phyloP scores from a whole-genome alignment of 2,797 vertebrate genomes.

The Craterocephalus amniculus region DNA sequence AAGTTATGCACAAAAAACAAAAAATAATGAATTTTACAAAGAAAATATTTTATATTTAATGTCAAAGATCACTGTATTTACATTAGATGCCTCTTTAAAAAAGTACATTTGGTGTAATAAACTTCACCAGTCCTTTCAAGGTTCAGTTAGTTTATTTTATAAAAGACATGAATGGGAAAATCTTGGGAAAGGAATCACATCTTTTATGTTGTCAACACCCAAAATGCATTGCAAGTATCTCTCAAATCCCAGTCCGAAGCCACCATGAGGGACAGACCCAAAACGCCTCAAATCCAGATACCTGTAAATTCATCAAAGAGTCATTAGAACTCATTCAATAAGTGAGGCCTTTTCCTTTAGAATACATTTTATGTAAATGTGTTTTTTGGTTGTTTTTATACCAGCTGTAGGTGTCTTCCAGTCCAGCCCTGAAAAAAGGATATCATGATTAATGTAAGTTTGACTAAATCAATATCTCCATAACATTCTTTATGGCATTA shows the following conservation, averaged over 20 bases:
- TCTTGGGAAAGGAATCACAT: conserved; percentile 94
- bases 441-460: conserved; percentile 50
- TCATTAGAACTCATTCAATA: neutral
- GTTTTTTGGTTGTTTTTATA: conserved; percentile 72
- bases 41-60: neutral
- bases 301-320: conserved; percentile 79
- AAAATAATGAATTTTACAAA: neutral
- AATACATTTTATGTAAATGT: neutral
- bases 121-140: neutral
- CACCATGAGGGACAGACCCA: conserved; percentile 94
- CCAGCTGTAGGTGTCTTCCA: conserved; percentile 89
- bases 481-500: neutral
- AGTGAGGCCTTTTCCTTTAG: neutral
- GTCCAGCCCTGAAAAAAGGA: conserved; percentile 83
- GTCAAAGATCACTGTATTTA: neutral
- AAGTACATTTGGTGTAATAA: neutral
- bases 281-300: conserved; percentile 95
- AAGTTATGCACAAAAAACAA: neutral
- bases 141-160: conserved; percentile 59
- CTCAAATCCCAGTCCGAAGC: conserved; percentile 98
- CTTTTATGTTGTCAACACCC: conserved; percentile 96
- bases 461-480: neutral
- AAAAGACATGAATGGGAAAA: conserved; percentile 92
- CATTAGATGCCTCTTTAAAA: neutral
- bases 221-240: conserved; percentile 93